Conservation (phyloP, 2,888 invertebrate genomes). For the Orthosia incerta region DNA sequence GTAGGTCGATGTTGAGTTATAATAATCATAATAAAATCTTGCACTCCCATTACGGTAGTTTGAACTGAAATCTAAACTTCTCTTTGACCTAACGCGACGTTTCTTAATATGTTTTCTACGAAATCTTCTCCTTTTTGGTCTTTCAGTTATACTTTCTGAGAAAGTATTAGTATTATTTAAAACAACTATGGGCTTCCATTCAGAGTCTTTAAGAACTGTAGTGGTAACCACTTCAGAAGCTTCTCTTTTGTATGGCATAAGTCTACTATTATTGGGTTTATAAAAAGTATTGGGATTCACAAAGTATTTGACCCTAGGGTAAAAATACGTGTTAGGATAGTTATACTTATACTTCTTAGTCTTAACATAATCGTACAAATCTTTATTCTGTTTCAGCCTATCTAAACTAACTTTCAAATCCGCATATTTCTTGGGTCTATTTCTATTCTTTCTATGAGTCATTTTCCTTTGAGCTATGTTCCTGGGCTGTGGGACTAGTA, state of each 20-base stretch:
- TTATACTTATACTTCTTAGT: slow-evolving; percentile 88
- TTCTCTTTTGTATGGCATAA: slow-evolving; percentile 76
- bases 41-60: slow-evolving; percentile 16
- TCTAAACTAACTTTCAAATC: slow-evolving; percentile 85
- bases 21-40: slow-evolving; percentile 13
- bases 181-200: slow-evolving; percentile 85
- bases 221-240: slow-evolving; percentile 65
- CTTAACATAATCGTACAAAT: slow-evolving; percentile 85
- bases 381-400: slow-evolving; percentile 85
- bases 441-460: slow-evolving; percentile 77
- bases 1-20: neutral
- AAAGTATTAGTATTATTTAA: slow-evolving; percentile 73
- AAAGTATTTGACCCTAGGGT: slow-evolving; percentile 85
- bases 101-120: slow-evolving; percentile 71
- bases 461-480: slow-evolving; percentile 87
- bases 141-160: slow-evolving; percentile 63
- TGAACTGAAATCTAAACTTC: slow-evolving; percentile 63
- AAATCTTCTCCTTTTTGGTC: slow-evolving; percentile 56
- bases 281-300: slow-evolving; percentile 81
- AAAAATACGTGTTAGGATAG: slow-evolving; percentile 85
- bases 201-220: slow-evolving; percentile 70
- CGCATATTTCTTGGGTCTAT: slow-evolving; percentile 85
- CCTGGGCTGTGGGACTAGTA: slow-evolving; percentile 85
- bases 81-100: slow-evolving; percentile 74
- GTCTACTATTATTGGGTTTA: slow-evolving; percentile 80